Conservation (phyloP, 2,113 vertebrate species). For the Monopterus albus region DNA sequence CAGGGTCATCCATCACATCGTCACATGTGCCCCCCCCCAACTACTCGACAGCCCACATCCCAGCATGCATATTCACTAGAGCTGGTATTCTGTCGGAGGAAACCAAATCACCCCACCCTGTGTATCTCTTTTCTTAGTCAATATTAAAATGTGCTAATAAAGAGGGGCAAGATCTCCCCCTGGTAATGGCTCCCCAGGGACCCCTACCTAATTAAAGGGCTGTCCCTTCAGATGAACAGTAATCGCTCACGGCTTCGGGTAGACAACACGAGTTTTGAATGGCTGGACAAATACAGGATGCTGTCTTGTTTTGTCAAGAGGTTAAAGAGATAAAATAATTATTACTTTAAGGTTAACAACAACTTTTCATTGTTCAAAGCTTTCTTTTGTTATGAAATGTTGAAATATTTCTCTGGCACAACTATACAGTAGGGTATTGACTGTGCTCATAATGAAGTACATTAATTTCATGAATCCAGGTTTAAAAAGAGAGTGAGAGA, state of each 20-base stretch:
- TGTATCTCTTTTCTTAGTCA: constrained; percentile 66
- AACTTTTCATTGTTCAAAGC: not conserved
- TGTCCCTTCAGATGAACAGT: constrained; percentile 77
- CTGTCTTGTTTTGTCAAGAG: constrained; percentile 7
- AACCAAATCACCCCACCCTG: constrained; percentile 61
- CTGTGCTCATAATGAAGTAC: not conserved
- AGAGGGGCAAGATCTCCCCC: constrained; percentile 80
- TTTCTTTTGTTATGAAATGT: not conserved
- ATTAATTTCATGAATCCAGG: not conserved
- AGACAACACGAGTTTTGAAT: constrained; percentile 53
- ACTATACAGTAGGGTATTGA: too few relatives aligned
- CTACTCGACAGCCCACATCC: constrained; percentile 45
- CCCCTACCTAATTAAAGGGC: constrained; percentile 80
- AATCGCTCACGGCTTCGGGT: constrained; percentile 72
- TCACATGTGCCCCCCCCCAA: constrained; percentile 61
- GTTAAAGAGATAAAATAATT: constrained; percentile 13
- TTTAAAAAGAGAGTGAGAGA: too few relatives aligned
- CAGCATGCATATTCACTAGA: constrained; percentile 81
- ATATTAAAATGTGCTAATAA: constrained; percentile 86
- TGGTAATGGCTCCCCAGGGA: constrained; percentile 79
- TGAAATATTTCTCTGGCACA: too few relatives aligned
- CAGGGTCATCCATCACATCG: constrained; percentile 78
- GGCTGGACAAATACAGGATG: constrained; percentile 30
- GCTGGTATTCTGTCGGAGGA: constrained; percentile 74
- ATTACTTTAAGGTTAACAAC: not conserved